Conservation (phyloP, 2,113 vertebrate species). For the Saimiri boliviensis region DNA sequence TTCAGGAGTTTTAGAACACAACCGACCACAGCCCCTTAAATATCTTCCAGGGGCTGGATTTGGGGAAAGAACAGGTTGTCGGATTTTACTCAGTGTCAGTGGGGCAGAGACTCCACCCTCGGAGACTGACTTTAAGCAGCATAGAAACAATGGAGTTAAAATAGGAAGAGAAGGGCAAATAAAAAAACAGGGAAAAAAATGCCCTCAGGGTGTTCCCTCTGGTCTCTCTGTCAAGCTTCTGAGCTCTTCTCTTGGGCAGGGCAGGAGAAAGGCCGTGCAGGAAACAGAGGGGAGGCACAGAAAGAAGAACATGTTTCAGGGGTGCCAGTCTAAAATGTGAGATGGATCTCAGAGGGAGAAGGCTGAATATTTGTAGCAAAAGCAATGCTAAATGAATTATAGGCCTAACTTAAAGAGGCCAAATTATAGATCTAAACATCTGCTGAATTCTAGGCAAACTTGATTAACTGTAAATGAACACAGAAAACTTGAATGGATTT, state of each 20-base stretch:
- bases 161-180: neutral
- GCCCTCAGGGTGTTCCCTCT: neutral
- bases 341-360: neutral
- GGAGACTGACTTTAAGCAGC: neutral
- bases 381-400: neutral
- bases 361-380: neutral
- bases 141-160: neutral
- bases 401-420: neutral
- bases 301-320: too few species aligned
- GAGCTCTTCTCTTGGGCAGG: neutral
- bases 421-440: neutral
- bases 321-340: neutral
- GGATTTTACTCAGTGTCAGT: neutral
- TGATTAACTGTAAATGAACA: neutral
- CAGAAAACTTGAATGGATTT: neutral
- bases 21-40: neutral
- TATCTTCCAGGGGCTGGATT: neutral
- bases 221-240: fast-evolving
- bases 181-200: neutral
- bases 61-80: neutral
- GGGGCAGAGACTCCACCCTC: neutral
- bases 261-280: neutral
- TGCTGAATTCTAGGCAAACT: neutral
- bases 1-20: neutral
- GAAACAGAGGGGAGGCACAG: too few species aligned